Evolutionary conservation across 2,888 invertebrate species (phyloP), one percentile per base, ranked within the genome.

Genomic region (Liodrosophila aerea): DNA sequence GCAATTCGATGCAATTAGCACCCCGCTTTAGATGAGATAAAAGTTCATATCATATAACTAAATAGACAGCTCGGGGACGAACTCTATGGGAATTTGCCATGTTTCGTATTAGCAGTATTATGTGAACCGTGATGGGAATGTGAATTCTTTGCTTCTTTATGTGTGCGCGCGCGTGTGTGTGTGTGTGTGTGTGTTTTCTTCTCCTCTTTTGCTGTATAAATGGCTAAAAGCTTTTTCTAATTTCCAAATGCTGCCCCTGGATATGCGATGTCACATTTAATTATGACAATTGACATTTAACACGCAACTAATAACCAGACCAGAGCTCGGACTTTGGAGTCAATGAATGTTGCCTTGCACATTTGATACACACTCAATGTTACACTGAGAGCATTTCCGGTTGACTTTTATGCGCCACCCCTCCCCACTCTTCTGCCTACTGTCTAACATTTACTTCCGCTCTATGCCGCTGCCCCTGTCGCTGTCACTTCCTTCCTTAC

Each of bases 151-250:
- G 34, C 1, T 51, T 34, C 11, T 12, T 29, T 13, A 2, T 16
- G 15, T 47, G 15, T 22, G 29, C n/a, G n/a, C n/a, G n/a, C n/a
- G n/a, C n/a, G n/a, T n/a, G n/a, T n/a, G n/a, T n/a, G n/a, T n/a
- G n/a, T n/a, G n/a, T n/a, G n/a, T n/a, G n/a, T n/a, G n/a, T n/a
- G n/a, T n/a, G n/a, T n/a, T n/a, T n/a, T n/a, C 33, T 31, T 37
- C 34, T 41, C 30, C 8, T 33, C 11, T 49, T 33, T 47, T 52
- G 34, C 36, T 58, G 49, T 56, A 18, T 13, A 44, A 37, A 44
- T 13, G 27, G 58, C 71, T 84, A 78, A 78, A 84, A 80, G 77
- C 81, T 76, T 84, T 78, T 78, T 65, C 67, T 84, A 84, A 84
- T 78, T 78, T 71, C 50, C 61, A 61, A 73, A 70, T 47, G 53